Evolutionary conservation across 2,797 vertebrate species (phyloP).

Genomic region (Carapus acus): DNA sequence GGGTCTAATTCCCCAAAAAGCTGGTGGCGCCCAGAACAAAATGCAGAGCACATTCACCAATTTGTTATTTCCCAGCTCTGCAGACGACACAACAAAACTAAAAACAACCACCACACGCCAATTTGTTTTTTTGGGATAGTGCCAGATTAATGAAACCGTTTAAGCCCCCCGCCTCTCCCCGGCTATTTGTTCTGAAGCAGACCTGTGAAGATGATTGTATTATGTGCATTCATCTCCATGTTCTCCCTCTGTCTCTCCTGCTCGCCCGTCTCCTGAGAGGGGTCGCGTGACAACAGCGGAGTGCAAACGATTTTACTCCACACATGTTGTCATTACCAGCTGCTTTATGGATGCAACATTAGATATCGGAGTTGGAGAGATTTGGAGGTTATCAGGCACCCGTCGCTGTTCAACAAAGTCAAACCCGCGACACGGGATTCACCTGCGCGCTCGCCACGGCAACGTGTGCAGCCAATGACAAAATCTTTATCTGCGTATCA

Average conservation of each 20-base stretch:
- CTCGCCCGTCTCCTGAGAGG: conserved; percentile 17
- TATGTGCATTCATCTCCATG: not conserved
- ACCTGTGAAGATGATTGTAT: conserved; percentile 11
- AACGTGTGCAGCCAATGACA: conserved; percentile 38
- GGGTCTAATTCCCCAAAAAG: conserved; percentile 21
- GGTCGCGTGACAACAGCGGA: conserved; percentile 21
- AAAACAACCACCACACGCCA: not conserved
- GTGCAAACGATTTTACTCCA: conserved; percentile 34
- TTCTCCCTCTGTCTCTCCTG: conserved; percentile 10
- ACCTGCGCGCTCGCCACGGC: conserved; percentile 20
- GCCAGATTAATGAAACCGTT: conserved; percentile 6
- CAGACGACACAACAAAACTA: not conserved
- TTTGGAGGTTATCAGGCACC: conserved; percentile 55
- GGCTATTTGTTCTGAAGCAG: conserved; percentile 5
- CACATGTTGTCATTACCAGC: conserved; percentile 43
- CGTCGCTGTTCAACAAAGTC: conserved; percentile 52
- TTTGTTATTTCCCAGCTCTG: not conserved
- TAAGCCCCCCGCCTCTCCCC: conserved; percentile 10
- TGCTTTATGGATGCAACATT: conserved; percentile 53
- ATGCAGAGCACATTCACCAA: not conserved
- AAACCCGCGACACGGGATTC: conserved; percentile 55
- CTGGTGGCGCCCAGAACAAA: conserved; percentile 13
- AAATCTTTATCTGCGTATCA: conserved; percentile 45
- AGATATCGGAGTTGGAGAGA: conserved; percentile 48
- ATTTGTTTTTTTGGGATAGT: no score